Conservation (phyloP, 2,888 invertebrate genomes). For the Lycaena phlaeas region DNA sequence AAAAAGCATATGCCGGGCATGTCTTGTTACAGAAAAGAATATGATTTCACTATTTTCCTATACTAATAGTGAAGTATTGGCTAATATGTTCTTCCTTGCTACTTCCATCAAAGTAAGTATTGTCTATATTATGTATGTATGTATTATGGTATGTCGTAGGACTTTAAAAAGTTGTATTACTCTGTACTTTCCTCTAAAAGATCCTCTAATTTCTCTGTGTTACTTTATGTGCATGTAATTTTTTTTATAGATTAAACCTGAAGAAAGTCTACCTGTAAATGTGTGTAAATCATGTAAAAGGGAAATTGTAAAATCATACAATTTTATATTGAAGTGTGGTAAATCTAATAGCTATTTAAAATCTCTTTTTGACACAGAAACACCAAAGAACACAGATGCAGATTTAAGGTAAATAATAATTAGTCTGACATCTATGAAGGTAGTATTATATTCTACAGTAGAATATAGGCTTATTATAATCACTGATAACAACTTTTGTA, state of each 20-base stretch:
- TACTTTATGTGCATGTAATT: neutral
- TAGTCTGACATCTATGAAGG: too few species aligned
- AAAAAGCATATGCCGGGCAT: neutral
- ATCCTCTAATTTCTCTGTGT: neutral
- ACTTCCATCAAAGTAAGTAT: conserved; percentile 43
- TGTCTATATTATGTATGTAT: too few species aligned
- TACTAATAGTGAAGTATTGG: conserved; percentile 34
- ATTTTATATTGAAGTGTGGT: conserved; percentile 57
- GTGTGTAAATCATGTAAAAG: conserved; percentile 39
- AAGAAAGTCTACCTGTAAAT: conserved; percentile 34
- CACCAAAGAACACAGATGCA: neutral
- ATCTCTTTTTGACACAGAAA: conserved; percentile 24
- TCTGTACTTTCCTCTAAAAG: too few species aligned
- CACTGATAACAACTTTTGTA: too few species aligned
- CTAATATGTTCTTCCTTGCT: conserved; percentile 43
- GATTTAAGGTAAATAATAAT: conserved; percentile 1
- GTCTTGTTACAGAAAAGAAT: conserved; percentile 10
- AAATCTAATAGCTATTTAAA: conserved; percentile 43
- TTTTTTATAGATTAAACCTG: conserved; percentile 26
- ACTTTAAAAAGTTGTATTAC: too few species aligned
- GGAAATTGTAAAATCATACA: conserved; percentile 40
- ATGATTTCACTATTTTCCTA: conserved; percentile 41
- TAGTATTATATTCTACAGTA: too few species aligned
- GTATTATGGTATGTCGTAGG: too few species aligned
- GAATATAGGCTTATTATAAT: too few species aligned